Evolutionary conservation across 1,140 invertebrate species (phyloP).

Genomic region (Lepidostoma basale): DNA sequence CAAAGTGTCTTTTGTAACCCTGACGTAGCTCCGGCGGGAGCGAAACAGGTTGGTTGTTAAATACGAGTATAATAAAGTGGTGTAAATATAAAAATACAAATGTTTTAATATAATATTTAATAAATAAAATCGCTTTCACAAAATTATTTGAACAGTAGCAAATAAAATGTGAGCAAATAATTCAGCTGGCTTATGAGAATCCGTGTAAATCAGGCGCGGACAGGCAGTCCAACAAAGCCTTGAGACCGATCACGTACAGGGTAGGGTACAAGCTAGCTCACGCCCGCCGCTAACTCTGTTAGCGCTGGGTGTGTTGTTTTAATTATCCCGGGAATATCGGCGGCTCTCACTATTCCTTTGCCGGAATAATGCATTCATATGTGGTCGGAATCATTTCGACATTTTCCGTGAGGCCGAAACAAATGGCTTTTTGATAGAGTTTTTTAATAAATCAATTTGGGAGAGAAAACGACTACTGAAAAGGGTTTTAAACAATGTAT

Average conservation of each 20-base stretch:
- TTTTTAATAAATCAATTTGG: no score
- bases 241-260: conserved; percentile 33
- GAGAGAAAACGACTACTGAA: no score
- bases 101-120: no score
- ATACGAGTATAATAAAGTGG: no score
- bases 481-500: no score
- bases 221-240: conserved; percentile 9
- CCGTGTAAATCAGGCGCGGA: background rate
- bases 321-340: conserved; percentile 17
- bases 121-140: no score
- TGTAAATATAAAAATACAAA: no score
- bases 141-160: no score
- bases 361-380: background rate
- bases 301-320: conserved; percentile 34
- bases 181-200: background rate
- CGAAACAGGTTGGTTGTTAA: no score
- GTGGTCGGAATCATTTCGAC: background rate
- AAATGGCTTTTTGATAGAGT: background rate
- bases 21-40: no score
- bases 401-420: background rate
- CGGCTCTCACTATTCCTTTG: background rate
- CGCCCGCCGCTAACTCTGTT: conserved; percentile 28
- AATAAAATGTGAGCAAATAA: no score
- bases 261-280: conserved; percentile 18
- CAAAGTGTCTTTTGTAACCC: no score